Percentiles rank a stretch among this genome's conserved stretches.
Evolutionary conservation across 2,113 vertebrate genomes (phyloP).

Genomic region (Dipodomys spectabilis): DNA sequence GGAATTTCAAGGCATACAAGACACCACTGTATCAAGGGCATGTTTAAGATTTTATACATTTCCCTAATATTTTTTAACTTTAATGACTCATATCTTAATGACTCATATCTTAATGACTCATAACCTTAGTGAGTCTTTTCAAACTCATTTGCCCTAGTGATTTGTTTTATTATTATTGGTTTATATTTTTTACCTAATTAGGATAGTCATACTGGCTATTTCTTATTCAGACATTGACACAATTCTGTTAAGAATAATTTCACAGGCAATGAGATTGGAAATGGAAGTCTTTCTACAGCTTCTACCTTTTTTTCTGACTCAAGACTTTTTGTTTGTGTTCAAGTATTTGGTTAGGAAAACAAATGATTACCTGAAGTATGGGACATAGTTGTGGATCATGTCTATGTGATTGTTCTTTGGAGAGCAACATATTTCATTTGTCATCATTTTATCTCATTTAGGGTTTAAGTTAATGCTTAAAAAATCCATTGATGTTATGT

Average conservation of each 20-base stretch:
- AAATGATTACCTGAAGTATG: slow-evolving; percentile 8
- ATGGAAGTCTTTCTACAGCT: neutral
- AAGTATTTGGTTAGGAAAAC: slow-evolving; percentile 32
- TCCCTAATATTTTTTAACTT: neutral
- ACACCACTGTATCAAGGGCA: neutral
- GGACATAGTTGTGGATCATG: neutral
- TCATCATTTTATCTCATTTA: slow-evolving; percentile 10
- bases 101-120: too few relatives aligned
- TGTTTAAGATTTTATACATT: slow-evolving; percentile 22
- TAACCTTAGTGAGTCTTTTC: neutral
- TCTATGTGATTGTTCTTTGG: neutral
- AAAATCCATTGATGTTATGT: slow-evolving; percentile 21
- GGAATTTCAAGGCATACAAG: neutral
- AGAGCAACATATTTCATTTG: neutral
- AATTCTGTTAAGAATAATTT: slow-evolving; percentile 38
- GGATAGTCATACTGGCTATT: neutral
- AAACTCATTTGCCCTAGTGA: slow-evolving; percentile 19
- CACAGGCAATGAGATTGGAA: neutral
- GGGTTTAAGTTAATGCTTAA: slow-evolving; percentile 45
- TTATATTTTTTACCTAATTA: slow-evolving; percentile 35
- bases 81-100: neutral
- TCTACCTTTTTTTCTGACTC: slow-evolving; percentile 9
- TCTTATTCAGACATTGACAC: neutral
- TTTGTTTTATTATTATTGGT: neutral
- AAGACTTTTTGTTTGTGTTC: neutral